Base-by-base conservation (phyloP, 2,113 vertebrate species). In the Mobula hypostoma region DNA sequence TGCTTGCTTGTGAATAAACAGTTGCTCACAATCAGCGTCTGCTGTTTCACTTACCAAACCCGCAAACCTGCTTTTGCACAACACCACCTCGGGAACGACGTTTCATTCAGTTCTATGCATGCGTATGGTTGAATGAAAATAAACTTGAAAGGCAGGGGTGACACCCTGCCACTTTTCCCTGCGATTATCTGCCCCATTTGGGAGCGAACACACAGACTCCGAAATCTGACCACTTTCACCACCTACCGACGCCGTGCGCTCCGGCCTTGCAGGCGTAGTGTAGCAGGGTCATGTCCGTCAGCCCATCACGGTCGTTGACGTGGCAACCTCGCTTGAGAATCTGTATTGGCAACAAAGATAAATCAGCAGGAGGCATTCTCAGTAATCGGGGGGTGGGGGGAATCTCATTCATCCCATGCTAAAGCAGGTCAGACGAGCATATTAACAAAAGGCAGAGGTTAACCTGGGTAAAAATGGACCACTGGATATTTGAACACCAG, bases 191-290 rank as follows among this genome's bases (percentile, higher is more conserved):
- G n/a, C 11, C 5, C 24, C 24, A 5, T 5, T 36, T 4, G 0
- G 78, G 36, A 17, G 0, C 2, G 6, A 80, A 48, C 21, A 8
- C 48, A 24, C 21, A 24, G 8, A 0, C 48, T 12, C 24, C 2
- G 8, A 5, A 58, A 58, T 1, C 40, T 24, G 40, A 24, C 24
- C 40, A 17, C 0, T 6, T 5, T 19, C 19, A 61, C n/a, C n/a
- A 61, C 98, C 97, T 70, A 99, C 98, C 98, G 0, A 99, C 98
- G 94, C 98, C 98, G 0, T 99, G 98, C 0, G 98, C 98, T 0
- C 98, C 98, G 0, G 98, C 98, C 95, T 99, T 99, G 94, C 98
- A 99, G 17, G 98, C 98, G 94, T 99, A 99, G 96, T 99, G 98
- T 7, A 99, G 97, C 58, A 99, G 96, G 0, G 98, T 99, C 98